Base-by-base conservation (phyloP, 2,797 vertebrate species). In the Cygnus olor region DNA sequence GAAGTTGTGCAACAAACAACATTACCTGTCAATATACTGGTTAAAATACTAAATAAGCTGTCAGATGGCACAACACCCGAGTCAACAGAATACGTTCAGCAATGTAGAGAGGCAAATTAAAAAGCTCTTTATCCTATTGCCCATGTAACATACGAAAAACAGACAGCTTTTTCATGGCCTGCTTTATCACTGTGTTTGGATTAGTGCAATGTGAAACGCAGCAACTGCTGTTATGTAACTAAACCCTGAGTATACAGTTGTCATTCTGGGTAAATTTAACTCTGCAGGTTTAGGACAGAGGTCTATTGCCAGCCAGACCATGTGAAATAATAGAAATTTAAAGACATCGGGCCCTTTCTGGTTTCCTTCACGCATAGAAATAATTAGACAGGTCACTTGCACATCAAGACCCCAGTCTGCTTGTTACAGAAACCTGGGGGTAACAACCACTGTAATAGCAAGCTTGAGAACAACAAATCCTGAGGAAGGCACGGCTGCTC, bases 191-290 rank as follows among this genome's bases (percentile, higher is more conserved):
- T 36, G 63, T 97, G 96, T 97, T 97, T 97, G 97, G 97, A 97
- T 97, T 96, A 97, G 97, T 93, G 88, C 85, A 83, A 97, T 61
- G 94, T 97, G 95, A 98, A 98, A 97, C 92, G 93, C 96, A 94
- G 98, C 98, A 97, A 97, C 95, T 94, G 97, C 97, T 97, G 96
- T 98, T 98, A 97, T 96, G 97, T 98, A 98, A 98, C 97, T 95
- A 97, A 98, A 97, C 96, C 97, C 97, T 97, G 97, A 96, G 96
- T 96, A 97, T 98, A 98, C 97, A 97, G 98, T 98, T 98, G 98
- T 98, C 97, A 97, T 97, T 97, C 97, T 96, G 97, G 98, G 98
- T 98, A 98, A 98, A 98, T 98, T 98, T 98, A 98, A 98, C 97
- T 98, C 97, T 71, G 97, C 97, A 98, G 97, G 98, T 98, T 98